Base-by-base conservation (phyloP, 2,113 vertebrate genomes). In the Xyliphius kryptos region DNA sequence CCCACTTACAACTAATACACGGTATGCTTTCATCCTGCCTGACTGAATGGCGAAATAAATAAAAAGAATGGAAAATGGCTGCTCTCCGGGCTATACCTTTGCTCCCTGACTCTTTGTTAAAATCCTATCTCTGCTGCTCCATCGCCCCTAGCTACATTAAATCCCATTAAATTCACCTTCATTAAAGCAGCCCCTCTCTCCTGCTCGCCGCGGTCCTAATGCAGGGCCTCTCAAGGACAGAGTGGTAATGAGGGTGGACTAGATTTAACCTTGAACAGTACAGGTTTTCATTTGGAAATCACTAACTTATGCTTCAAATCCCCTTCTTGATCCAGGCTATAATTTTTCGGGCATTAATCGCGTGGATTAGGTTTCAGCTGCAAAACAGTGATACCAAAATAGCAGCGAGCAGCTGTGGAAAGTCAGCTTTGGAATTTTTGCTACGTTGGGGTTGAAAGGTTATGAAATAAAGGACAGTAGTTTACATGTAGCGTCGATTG, bases 161-260 rank as follows among this genome's bases (percentile, higher is more conserved):
- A 89, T 88, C 87, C 87, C 82, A 87, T 89, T 89, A 89, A 88
- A 87, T 85, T 89, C 87, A 85, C 85, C 84, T 88, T 89, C 87
- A 89, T 89, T 88, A 89, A 89, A 89, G 81, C 80, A 83, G 82
- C 79, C 81, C 81, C 80, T 84, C 78, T 79, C 70, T 73, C 52
- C 81, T 82, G 76, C 81, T 84, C 56, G 70, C 81, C 69, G 77
- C 70, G 77, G 83, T 76, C 79, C 82, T 80, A 76, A 81, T 74
- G 82, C 71, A 62, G 66, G 84, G 81, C 86, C 85, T 87, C 84
- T 87, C 83, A 87, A 88, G 87, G 87, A 88, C 86, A 81, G 81
- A 79, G 75, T 70, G 50, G 77, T 88, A 88, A 87, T 88, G 86
- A 89, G 87, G 82, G 72, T 82, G 83, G 82, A 84, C 85, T 84